Evolutionary conservation across 2,797 vertebrate genomes (phyloP).

Genomic region (Acrocephalus scirpaceus): DNA sequence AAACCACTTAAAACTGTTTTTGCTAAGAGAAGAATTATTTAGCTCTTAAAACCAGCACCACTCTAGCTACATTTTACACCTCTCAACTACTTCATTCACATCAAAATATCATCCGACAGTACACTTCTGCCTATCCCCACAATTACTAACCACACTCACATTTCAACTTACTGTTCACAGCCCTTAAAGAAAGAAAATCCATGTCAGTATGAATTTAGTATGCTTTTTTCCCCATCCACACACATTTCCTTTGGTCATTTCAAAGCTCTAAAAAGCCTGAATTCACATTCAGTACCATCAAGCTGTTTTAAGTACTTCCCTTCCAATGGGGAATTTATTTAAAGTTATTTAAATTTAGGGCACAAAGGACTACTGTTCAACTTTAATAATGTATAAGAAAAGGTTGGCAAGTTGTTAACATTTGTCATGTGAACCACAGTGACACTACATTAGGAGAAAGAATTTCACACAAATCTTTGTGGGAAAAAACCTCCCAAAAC

Average conservation of each 20-base stretch:
- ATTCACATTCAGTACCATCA: neutral
- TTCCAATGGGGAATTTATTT: neutral
- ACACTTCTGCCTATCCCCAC: neutral
- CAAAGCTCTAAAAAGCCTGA: neutral
- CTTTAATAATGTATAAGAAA: neutral
- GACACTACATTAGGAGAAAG: neutral
- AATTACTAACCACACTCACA: neutral
- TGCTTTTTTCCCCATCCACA: neutral
- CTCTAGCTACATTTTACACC: neutral
- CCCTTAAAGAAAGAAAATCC: neutral
- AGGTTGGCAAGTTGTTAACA: neutral
- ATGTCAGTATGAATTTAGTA: neutral
- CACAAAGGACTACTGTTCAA: neutral
- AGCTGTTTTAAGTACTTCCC: neutral
- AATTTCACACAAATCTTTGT: neutral
- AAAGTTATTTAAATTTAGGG: neutral
- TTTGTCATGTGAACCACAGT: neutral
- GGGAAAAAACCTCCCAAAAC: neutral
- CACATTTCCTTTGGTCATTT: neutral
- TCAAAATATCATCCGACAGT: neutral
- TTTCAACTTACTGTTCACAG: neutral
- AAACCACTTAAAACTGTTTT: neutral
- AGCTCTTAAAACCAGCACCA: neutral
- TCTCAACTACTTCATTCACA: neutral
- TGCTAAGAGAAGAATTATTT: neutral